phyloP scores from a whole-genome alignment of 2,888 invertebrate genomes.

The Archips crataeganus region DNA sequence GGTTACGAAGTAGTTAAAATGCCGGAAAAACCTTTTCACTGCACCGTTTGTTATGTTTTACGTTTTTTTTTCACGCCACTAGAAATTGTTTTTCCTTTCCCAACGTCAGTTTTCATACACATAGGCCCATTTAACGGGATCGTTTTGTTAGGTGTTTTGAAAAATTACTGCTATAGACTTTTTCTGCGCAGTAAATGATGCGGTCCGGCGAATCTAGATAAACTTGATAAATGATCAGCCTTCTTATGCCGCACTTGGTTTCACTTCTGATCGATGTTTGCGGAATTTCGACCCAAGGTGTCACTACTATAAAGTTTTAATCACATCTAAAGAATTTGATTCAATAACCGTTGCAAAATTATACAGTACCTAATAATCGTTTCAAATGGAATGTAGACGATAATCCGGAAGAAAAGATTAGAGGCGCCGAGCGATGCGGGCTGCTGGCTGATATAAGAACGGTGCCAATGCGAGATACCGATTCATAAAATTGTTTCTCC shows the following conservation, averaged over 20 bases:
- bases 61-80: background rate
- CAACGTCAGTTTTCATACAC: background rate
- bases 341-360: background rate
- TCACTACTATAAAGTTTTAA: constrained; percentile 10
- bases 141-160: constrained; percentile 59
- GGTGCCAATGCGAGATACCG: constrained; percentile 23
- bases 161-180: constrained; percentile 65
- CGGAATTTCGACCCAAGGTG: constrained; percentile 55
- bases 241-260: constrained; percentile 65
- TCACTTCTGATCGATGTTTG: constrained; percentile 63
- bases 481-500: constrained; percentile 24
- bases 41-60: background rate
- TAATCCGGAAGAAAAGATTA: constrained; percentile 29
- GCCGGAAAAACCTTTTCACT: too few relatives aligned
- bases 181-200: constrained; percentile 66
- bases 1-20: too few relatives aligned
- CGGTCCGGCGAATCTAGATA: constrained; percentile 73
- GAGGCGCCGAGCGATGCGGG: constrained; percentile 30
- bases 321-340: background rate
- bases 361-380: background rate
- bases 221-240: constrained; percentile 72
- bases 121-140: constrained; percentile 20
- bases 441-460: constrained; percentile 29
- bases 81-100: background rate
- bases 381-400: background rate